Evolutionary conservation across 2,113 vertebrate genomes (phyloP), one percentile per base, ranked within the genome.

Genomic region (Pomatostomus ruficeps): DNA sequence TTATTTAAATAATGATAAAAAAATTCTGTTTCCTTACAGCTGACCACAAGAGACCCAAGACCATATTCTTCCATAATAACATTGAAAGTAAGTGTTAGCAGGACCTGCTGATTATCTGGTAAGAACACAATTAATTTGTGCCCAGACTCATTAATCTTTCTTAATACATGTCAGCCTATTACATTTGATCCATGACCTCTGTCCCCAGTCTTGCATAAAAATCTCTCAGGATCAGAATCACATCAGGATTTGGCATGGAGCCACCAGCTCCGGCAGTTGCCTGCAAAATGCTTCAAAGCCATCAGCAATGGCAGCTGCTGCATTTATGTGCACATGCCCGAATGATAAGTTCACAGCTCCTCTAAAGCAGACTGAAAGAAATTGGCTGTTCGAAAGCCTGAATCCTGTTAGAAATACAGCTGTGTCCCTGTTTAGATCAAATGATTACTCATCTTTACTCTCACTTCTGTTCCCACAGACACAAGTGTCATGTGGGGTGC

Each of bases 41-140:
- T 96, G 62, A 80, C 58, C 49, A 74, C 33, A 36, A 76, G 67
- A 93, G 13, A 68, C 35, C 38, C 55, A 59, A 78, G 33, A 67
- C 43, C 21, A 29, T 71, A 92, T 66, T 88, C 54, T 76, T 81
- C 70, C 72, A 61, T 86, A 75, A 57, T 51, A 92, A 71, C 52
- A 80, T 2, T 80, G 68, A 95, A 97, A 95, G 95, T 80, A 95
- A 97, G 89, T 79, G 87, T 86, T 81, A 93, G 43, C 63, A 61
- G 96, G 93, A 97, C 92, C 89, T 85, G 78, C 89, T 96, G 71
- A 94, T 97, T 97, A 95, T 93, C 38, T 63, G 79, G 57, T 93
- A 95, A 91, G 95, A 95, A 94, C 87, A 96, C 96, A 91, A 97
- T 98, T 97, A 98, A 98, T 98, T 97, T 97, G 76, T 96, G 92